Evolutionary conservation across 2,797 vertebrate species (phyloP).

Genomic region (Micropoecilia bifurca): DNA sequence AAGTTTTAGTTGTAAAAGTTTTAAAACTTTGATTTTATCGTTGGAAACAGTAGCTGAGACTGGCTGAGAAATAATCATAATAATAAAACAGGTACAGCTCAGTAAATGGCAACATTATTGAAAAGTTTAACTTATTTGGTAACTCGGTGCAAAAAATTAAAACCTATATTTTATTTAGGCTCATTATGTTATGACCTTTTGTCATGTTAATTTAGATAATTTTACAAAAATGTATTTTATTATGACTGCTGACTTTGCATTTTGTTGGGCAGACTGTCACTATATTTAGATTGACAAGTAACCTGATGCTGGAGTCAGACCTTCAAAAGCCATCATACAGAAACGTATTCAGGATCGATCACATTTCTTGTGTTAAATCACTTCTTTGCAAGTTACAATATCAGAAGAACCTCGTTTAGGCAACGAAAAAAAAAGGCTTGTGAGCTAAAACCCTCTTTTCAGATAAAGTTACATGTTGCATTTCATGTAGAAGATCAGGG

Average conservation of each 20-base stretch:
- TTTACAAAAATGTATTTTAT: background rate
- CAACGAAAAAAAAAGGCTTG: background rate
- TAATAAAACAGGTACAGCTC: background rate
- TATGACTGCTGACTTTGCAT: background rate
- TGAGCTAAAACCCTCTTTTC: background rate
- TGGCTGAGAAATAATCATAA: conserved; percentile 13
- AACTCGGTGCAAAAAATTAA: background rate
- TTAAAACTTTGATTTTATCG: conserved; percentile 26
- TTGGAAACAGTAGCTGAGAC: background rate
- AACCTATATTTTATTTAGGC: background rate
- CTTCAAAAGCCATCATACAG: background rate
- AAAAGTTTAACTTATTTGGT: background rate
- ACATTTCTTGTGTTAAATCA: background rate
- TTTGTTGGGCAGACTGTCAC: background rate
- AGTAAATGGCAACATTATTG: background rate
- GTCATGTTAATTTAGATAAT: background rate
- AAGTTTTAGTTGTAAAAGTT: conserved; percentile 10
- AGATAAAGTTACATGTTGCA: background rate
- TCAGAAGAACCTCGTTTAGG: background rate
- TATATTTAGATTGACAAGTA: background rate
- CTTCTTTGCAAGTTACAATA: background rate
- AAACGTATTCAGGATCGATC: background rate
- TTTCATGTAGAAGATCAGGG: background rate
- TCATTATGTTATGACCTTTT: background rate
- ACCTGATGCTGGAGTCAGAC: background rate